phyloP scores from a whole-genome alignment of 2,113 vertebrate species.

The Lepisosteus osseus region DNA sequence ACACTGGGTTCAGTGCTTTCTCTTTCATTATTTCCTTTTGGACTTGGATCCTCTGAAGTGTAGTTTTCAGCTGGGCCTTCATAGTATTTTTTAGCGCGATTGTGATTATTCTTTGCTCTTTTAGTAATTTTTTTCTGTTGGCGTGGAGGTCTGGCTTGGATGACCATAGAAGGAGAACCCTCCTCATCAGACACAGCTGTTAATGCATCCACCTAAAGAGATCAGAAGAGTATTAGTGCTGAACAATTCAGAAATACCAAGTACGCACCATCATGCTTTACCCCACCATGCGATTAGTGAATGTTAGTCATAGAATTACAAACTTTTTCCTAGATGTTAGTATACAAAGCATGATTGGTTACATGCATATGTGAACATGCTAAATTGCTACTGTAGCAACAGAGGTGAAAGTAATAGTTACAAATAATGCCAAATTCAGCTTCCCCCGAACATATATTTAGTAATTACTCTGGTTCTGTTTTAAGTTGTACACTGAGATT shows the following conservation, averaged over 20 bases:
- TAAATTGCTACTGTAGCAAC: too few relatives aligned
- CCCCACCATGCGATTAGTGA: neutral
- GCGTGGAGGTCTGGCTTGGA: slow-evolving; percentile 2
- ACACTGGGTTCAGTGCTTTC: neutral
- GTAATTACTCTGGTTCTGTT: too few relatives aligned
- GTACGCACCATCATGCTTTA: slow-evolving; percentile 4
- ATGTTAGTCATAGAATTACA: neutral
- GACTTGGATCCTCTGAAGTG: neutral
- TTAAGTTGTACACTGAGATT: too few relatives aligned
- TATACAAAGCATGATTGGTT: neutral
- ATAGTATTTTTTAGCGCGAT: slow-evolving; percentile 35
- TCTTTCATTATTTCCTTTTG: neutral
- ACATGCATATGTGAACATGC: too few relatives aligned
- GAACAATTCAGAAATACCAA: neutral
- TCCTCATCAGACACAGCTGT: neutral
- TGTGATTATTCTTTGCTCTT: slow-evolving; percentile 44
- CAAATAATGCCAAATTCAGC: too few relatives aligned
- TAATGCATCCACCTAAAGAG: slow-evolving; percentile 11
- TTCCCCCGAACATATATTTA: too few relatives aligned
- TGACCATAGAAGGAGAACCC: neutral
- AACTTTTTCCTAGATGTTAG: neutral
- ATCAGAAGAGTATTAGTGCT: neutral
- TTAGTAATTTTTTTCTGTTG: slow-evolving; percentile 40
- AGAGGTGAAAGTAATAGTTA: too few relatives aligned
- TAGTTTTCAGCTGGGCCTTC: slow-evolving; percentile 9